phyloP scores from a whole-genome alignment of 2,113 vertebrate genomes.

The Emydura subglobosa region DNA sequence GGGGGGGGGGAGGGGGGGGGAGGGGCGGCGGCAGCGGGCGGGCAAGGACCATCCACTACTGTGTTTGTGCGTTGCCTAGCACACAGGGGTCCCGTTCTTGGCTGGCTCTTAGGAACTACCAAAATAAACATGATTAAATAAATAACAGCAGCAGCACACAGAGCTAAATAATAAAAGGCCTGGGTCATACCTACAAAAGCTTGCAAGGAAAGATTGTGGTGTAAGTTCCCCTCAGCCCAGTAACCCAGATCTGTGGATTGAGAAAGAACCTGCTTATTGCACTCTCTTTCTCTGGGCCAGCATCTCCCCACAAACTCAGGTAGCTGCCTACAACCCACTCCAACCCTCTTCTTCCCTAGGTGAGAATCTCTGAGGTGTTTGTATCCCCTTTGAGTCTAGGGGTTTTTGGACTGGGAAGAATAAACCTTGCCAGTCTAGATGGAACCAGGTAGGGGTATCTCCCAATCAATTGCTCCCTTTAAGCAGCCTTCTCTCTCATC shows the following conservation, averaged over 20 bases:
- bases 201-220: background rate
- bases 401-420: background rate
- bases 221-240: background rate
- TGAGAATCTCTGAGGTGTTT: no score
- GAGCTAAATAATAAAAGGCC: background rate
- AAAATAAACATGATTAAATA: background rate
- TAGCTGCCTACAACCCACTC: background rate
- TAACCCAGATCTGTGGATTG: accelerated
- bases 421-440: accelerated
- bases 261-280: background rate
- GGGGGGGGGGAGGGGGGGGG: no score
- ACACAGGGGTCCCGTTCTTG: background rate
- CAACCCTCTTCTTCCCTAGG: accelerated
- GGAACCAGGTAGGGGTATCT: background rate
- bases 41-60: background rate
- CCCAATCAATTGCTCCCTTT: background rate
- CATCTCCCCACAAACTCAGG: background rate
- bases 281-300: background rate
- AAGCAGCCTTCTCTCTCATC: background rate
- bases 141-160: background rate
- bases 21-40: no score
- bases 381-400: no score
- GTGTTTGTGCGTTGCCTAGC: background rate
- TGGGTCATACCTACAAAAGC: background rate
- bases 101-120: background rate